Evolutionary conservation across 2,797 vertebrate genomes (phyloP), one percentile per base, ranked within the genome.

Genomic region (Orientallactaga sibirica): DNA sequence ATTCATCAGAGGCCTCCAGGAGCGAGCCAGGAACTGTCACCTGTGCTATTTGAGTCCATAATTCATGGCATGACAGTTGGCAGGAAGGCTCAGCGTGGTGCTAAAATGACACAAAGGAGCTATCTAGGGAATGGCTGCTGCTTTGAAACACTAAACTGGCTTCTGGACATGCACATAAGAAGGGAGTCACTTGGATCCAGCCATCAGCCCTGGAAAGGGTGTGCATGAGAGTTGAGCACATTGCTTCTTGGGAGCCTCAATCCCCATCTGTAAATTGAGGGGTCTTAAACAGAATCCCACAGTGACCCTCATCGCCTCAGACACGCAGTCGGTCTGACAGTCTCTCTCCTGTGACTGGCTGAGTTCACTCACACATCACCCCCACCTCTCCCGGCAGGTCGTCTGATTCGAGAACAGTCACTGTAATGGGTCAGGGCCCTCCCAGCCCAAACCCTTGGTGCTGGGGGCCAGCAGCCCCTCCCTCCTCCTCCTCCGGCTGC

Each of bases 1-100:
- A 87, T 93, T 79, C 93, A 70, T 77, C 95, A 73, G 85, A 58
- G 64, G 78, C 61, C 73, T 64, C 70, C 1, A 2, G 48, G 25
- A 27, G 0, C 41, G 24, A 29, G 76, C 77, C 5, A 1, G 0
- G 52, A n/a, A 9, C 91, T 2, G 86, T 64, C 85, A 52, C 90
- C 84, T 61, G 41, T 33, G 86, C 74, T n/a, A 80, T 41, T 52
- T 8, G 83, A 79, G 74, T 70, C 84, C 48, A 66, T 92, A 89
- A 94, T 48, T 96, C 94, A 92, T 1, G 1, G 37, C 29, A 10
- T 25, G 48, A 58, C 61, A 43, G 80, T 55, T 81, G 2, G 33
- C 19, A 20, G n/a, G 76, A 52, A 84, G 83, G 79, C 84, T 90
- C 71, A 0, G 55, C 0, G 0, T 62, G 85, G 76, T 12, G 43